These are phyloP conservation scores for Oedothorax gibbosus DNA, from an alignment of 1,140 invertebrate genomes.

Conservation along the genomic window DNA sequence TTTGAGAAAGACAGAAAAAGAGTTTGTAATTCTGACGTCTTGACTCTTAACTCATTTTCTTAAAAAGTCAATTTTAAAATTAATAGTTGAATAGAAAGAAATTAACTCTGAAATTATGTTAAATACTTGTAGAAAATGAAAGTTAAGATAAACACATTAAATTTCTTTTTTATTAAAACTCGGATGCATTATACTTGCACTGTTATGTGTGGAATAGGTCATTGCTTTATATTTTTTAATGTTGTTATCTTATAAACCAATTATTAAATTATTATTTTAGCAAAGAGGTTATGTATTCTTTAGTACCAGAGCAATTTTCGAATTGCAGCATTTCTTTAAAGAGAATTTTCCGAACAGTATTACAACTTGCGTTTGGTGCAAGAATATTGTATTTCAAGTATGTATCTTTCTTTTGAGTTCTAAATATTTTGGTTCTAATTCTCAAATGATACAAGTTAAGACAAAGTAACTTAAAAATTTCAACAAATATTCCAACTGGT, in stretches of 20 bases:
- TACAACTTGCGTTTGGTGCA: not conserved
- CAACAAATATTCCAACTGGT: too few species aligned
- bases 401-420: not conserved
- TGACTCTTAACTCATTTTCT: too few species aligned
- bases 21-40: too few species aligned
- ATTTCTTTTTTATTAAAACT: not conserved
- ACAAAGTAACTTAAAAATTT: too few species aligned
- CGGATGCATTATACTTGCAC: not conserved
- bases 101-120: too few species aligned
- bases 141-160: not conserved
- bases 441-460: too few species aligned
- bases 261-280: constrained; percentile 16
- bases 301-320: constrained; percentile 44
- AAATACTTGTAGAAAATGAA: not conserved
- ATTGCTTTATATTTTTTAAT: not conserved
- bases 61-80: too few species aligned
- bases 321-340: constrained; percentile 39
- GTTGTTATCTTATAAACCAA: not conserved
- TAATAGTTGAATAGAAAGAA: too few species aligned
- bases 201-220: not conserved
- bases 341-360: constrained; percentile 17
- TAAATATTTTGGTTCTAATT: too few species aligned
- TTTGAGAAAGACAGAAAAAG: too few species aligned
- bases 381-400: constrained; percentile 46
- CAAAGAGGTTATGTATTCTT: constrained; percentile 22